Evolutionary conservation across 2,797 vertebrate species (phyloP).

Genomic region (Okamejei kenojei): DNA sequence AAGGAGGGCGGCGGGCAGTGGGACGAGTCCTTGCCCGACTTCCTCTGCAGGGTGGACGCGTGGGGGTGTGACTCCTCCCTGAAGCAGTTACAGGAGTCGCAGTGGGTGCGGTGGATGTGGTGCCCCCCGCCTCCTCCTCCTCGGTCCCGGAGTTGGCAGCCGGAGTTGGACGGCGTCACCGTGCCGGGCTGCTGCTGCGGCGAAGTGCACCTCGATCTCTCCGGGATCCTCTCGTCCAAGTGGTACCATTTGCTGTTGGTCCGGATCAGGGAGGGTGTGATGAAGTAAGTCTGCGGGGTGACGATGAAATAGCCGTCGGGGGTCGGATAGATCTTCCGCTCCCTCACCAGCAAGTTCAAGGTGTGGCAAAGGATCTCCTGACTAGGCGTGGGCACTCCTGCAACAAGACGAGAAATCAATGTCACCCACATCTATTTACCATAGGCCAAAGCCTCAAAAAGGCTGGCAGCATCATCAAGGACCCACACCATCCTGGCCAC

Average conservation of each 20-base stretch:
- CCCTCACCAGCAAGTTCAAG: constrained; percentile 87
- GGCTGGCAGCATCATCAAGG: too few relatives aligned
- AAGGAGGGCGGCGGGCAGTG: constrained; percentile 72
- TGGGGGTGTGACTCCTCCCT: constrained; percentile 84
- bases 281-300: constrained; percentile 96
- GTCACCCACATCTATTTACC: not conserved
- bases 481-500: too few relatives aligned
- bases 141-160: constrained; percentile 49
- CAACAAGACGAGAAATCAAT: not conserved
- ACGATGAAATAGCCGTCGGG: constrained; percentile 96
- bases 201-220: constrained; percentile 86
- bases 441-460: too few relatives aligned
- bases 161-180: constrained; percentile 86
- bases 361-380: constrained; percentile 93
- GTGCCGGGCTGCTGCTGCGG: constrained; percentile 75
- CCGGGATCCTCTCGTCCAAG: constrained; percentile 85
- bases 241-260: constrained; percentile 99
- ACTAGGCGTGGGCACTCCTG: constrained; percentile 94
- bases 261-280: constrained; percentile 93
- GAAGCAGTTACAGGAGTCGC: constrained; percentile 83
- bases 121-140: too few relatives aligned
- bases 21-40: constrained; percentile 71
- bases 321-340: constrained; percentile 95
- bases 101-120: constrained; percentile 67
- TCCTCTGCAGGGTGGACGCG: constrained; percentile 82